phyloP scores from a whole-genome alignment of 2,888 invertebrate genomes.

The Agrotis ipsilon region DNA sequence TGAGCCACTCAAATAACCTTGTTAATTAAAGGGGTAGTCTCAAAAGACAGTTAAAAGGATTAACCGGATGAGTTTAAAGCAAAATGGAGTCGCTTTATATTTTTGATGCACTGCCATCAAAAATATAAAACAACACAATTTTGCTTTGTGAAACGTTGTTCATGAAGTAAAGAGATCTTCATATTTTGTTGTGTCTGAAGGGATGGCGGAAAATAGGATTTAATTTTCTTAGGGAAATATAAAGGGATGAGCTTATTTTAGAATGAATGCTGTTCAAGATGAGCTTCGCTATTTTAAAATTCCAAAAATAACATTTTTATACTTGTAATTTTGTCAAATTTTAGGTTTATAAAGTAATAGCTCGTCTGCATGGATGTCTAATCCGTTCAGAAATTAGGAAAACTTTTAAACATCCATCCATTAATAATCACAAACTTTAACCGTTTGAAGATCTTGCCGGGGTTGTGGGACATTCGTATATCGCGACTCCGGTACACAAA shows the following conservation, averaged over 20 bases:
- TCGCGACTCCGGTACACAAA: too few relatives aligned
- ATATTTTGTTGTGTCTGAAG: constrained; percentile 17
- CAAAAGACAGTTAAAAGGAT: constrained; percentile 61
- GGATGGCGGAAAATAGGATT: constrained; percentile 9
- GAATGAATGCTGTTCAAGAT: not conserved
- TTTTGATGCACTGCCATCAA: constrained; percentile 39
- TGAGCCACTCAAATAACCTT: constrained; percentile 71
- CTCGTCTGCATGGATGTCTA: too few relatives aligned
- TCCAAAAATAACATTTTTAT: not conserved
- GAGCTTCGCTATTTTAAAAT: not conserved
- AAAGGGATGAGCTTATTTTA: constrained; percentile 12
- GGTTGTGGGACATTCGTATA: too few relatives aligned
- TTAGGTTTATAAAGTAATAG: not conserved
- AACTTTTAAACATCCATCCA: too few relatives aligned
- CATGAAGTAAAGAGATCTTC: constrained; percentile 13
- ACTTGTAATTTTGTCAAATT: not conserved
- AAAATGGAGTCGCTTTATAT: constrained; percentile 54
- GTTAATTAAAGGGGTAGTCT: constrained; percentile 72
- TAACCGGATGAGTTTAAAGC: constrained; percentile 49
- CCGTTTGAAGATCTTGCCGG: too few relatives aligned
- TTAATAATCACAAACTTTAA: too few relatives aligned
- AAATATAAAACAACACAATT: too few relatives aligned
- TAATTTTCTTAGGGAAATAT: constrained; percentile 19
- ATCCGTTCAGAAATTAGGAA: too few relatives aligned
- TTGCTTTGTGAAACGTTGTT: constrained; percentile 21